These are phyloP conservation scores for Rattus norvegicus DNA, from an alignment of 2,113 vertebrate genomes.

Conservation along the genomic window GRCr8 NC_086035.1:18616501-18617000, in stretches of 20 bases:
- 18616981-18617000: background rate
- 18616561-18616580: background rate
- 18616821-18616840: background rate
- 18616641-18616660: background rate
- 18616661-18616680: background rate
- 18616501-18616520: background rate
- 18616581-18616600: background rate
- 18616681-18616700: background rate
- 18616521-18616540: background rate
- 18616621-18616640: background rate
- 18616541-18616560: background rate
- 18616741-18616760: background rate
- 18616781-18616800: background rate
- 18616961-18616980: background rate
- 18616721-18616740: background rate
- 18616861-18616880: background rate
- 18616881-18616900: background rate
- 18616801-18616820: background rate
- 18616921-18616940: background rate
- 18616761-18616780: background rate
- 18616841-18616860: background rate
- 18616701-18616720: background rate
- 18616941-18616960: too few species aligned
- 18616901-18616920: background rate
- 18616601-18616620: background rate